Conservation (phyloP, 2,888 invertebrate genomes). For the Carpatolechia fugitivella region DNA sequence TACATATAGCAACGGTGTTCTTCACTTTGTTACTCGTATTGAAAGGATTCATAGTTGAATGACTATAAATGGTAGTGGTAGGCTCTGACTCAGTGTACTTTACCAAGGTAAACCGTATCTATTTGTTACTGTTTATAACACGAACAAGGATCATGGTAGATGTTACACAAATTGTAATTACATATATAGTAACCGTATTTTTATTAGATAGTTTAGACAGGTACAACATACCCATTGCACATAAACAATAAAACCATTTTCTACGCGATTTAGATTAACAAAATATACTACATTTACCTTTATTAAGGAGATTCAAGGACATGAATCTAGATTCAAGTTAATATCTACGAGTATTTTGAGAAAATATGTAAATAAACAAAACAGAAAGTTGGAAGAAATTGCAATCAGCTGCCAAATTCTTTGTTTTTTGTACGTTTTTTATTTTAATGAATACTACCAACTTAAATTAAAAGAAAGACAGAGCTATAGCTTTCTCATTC, state of each 20-base stretch:
- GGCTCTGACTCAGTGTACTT: not conserved
- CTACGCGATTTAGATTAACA: not conserved
- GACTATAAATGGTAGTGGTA: conserved; percentile 26
- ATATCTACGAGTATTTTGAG: conserved; percentile 2
- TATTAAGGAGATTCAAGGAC: not conserved
- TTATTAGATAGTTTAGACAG: not conserved
- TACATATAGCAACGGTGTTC: not conserved
- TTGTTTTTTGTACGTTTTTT: not conserved
- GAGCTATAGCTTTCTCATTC: not conserved
- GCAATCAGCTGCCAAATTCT: conserved; percentile 6
- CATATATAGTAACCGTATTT: too few species aligned
- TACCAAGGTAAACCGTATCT: conserved; percentile 9
- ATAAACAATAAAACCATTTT: not conserved
- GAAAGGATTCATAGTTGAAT: conserved; percentile 20
- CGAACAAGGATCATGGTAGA: too few species aligned
- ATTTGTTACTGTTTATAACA: too few species aligned
- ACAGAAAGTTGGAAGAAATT: conserved; percentile 5
- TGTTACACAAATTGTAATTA: too few species aligned
- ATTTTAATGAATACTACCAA: not conserved
- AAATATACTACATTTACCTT: not conserved
- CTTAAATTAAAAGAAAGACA: not conserved
- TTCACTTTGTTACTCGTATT: not conserved
- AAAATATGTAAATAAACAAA: conserved; percentile 14
- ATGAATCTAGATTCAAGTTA: not conserved
- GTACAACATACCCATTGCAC: not conserved